Evolutionary conservation across 1,140 invertebrate genomes (phyloP).

Genomic region (Apis dorsata): DNA sequence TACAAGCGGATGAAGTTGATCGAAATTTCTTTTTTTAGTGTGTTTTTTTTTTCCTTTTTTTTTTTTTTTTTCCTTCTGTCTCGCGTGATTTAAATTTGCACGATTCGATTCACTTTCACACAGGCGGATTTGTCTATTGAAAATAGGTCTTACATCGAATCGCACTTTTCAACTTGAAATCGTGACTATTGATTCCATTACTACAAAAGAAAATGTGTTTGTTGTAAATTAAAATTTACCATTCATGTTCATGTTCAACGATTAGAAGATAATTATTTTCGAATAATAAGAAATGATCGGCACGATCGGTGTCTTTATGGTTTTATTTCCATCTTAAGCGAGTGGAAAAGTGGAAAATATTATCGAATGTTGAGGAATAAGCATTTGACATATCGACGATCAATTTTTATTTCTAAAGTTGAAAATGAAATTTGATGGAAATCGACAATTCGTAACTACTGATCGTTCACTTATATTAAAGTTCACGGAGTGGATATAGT

Average conservation of each 20-base stretch:
- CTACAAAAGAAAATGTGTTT: not conserved
- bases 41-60: not conserved
- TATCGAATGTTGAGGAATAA: not conserved
- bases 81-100: not conserved
- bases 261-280: not conserved
- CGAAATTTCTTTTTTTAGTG: not conserved
- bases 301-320: not conserved
- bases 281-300: not conserved
- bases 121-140: not conserved
- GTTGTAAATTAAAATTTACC: not conserved
- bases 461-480: conserved; percentile 28
- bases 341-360: not conserved
- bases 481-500: conserved; percentile 4
- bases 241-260: not conserved
- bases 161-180: not conserved
- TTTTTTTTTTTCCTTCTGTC: not conserved
- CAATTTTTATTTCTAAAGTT: conserved; percentile 1
- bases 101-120: not conserved
- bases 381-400: not conserved
- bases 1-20: not conserved
- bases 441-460: conserved; percentile 20
- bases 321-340: not conserved
- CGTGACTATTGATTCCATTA: not conserved
- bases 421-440: not conserved
- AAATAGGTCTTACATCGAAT: not conserved